Evolutionary conservation across 2,797 vertebrate genomes (phyloP).

Genomic region (Notolabrus celidotus): DNA sequence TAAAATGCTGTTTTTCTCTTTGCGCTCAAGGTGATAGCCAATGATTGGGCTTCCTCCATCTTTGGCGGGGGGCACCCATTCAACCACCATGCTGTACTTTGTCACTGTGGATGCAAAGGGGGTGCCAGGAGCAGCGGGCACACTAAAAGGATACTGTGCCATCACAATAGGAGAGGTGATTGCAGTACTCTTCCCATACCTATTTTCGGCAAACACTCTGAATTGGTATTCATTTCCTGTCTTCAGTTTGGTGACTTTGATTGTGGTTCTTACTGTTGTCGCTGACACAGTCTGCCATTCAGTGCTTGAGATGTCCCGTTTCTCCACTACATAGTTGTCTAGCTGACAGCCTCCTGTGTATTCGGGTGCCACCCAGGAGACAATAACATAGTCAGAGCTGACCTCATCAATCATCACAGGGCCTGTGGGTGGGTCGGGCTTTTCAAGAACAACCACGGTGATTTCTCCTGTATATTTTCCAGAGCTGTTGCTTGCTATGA

Average conservation of each 20-base stretch:
- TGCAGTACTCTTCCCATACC: conserved; percentile 91
- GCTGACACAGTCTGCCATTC: conserved; percentile 93
- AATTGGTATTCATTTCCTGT: conserved; percentile 95
- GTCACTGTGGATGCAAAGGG: conserved; percentile 89
- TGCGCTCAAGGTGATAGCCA: conserved; percentile 94
- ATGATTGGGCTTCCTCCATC: conserved; percentile 92
- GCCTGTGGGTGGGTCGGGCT: conserved; percentile 90
- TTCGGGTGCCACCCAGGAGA: conserved; percentile 93
- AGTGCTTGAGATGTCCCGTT: conserved; percentile 91
- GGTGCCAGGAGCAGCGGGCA: conserved; percentile 89
- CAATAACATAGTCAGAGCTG: conserved; percentile 89
- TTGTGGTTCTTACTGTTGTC: conserved; percentile 93
- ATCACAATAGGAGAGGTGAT: conserved; percentile 89
- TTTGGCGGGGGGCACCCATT: conserved; percentile 92
- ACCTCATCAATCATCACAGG: conserved; percentile 92
- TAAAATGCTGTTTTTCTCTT: conserved; percentile 96
- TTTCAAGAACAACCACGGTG: conserved; percentile 91
- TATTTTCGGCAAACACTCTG: conserved; percentile 95
- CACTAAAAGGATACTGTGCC: conserved; percentile 93
- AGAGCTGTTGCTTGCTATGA: conserved; percentile 89
- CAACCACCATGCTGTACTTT: conserved; percentile 92
- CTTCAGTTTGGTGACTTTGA: conserved; percentile 92
- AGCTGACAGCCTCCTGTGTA: conserved; percentile 95
- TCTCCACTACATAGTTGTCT: conserved; percentile 95
- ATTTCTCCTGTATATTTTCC: conserved; percentile 87